These are phyloP conservation scores for Lates calcarifer DNA, from an alignment of 2,113 vertebrate genomes.

Conservation along the genomic window DNA sequence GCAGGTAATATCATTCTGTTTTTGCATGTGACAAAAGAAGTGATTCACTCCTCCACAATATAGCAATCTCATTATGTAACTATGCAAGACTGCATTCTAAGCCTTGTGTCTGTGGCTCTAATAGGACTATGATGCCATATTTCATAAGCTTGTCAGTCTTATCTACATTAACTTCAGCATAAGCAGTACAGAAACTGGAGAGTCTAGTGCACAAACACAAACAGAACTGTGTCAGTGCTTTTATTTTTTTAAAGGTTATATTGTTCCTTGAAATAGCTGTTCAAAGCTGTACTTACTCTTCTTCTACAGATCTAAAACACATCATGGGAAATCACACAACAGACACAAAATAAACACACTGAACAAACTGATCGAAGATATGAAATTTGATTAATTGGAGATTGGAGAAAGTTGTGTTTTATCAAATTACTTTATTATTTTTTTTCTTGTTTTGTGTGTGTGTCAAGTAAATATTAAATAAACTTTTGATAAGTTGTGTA, in stretches of 20 bases:
- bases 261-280: background rate
- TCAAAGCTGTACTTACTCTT: background rate
- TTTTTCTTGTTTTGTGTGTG: no score
- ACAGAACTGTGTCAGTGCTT: background rate
- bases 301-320: background rate
- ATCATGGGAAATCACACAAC: background rate
- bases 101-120: slow-evolving; percentile 32
- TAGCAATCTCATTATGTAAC: slow-evolving; percentile 62
- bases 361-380: no score
- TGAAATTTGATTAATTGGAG: no score
- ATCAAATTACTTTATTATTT: no score
- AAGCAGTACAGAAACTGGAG: background rate
- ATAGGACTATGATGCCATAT: slow-evolving; percentile 42
- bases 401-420: no score
- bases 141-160: slow-evolving; percentile 24
- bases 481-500: no score
- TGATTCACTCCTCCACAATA: slow-evolving; percentile 49
- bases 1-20: slow-evolving; percentile 16
- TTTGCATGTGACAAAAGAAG: slow-evolving; percentile 17
- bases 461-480: no score
- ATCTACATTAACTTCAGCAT: background rate
- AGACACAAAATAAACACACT: no score
- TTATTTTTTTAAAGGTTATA: background rate
- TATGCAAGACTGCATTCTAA: slow-evolving; percentile 30
- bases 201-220: background rate